Base-by-base conservation (phyloP, 2,888 invertebrate genomes). In the Crioceris asparagi region DNA sequence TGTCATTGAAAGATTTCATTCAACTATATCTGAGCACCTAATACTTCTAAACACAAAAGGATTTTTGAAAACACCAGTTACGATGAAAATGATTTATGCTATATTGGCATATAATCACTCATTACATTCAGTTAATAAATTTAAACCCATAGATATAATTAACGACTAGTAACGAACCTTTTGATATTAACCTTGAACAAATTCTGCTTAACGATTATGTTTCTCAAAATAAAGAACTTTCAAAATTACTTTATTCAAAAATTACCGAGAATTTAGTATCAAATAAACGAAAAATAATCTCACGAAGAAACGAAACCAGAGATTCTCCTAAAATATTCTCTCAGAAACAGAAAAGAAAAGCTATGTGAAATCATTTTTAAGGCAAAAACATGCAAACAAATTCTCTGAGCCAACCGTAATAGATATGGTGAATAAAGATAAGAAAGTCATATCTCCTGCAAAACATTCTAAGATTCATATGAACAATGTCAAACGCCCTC, bases 71-170 rank as follows among this genome's bases (percentile, higher is more conserved):
- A n/a, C n/a, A n/a, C n/a, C n/a, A n/a, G n/a, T n/a, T n/a, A n/a
- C n/a, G n/a, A 23, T 17, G 3, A 41, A 44, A 36, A 32, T 44
- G 18, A 2, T 15, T 8, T 40, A 40, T 17, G 37, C 39, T 2
- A 17, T 35, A n/a, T 2, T 25, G 10, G 23, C 26, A 2, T 37
- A 37, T 3, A 37, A 37, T 23, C 11, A 37, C 16, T 37, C 32
- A 2, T 32, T 38, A 10, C 34, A 34, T 35, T 39, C 39, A 3
- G n/a, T 12, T 4, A 34, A 33, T 2, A 23, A 33, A n/a, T n/a
- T 34, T 6, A 38, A 34, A 29, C 33, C 32, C 3, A 39, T 29
- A 10, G 34, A 39, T 12, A 29, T 35, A 8, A 25, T 35, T 10
- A 39, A 35, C n/a, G 2, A 39, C 5, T 8, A 30, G 3, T 6